Evolutionary conservation across 1,140 invertebrate species (phyloP), one percentile per base, ranked within the genome.

Genomic region (Leptopilina boulardi): DNA sequence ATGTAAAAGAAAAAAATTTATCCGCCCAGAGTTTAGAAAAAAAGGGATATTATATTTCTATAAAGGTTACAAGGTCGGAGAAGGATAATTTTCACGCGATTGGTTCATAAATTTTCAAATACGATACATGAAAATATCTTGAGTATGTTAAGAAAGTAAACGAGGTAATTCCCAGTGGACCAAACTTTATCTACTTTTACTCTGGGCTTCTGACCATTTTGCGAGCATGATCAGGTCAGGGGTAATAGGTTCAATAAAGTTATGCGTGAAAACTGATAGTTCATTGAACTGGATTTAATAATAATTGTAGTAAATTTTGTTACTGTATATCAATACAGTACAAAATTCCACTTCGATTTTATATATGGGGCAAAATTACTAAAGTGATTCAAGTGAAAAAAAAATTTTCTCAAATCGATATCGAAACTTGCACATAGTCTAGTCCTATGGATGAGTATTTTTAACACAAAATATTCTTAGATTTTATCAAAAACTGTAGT

Each of bases 111-210:
- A 59, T 26, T 30, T n/a, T 23, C 30, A 4, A 30, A 23, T 51
- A 23, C 6, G 56, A 30, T 66, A 66, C 26, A 23, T 30, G 34
- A 38, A 15, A 30, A 66, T 30, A 30, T 66, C 56, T 66, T 66
- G 56, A 66, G 56, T 38, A 38, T 66, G 56, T 30, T 30, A 30
- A 66, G 56, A 66, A 30, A 30, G 56, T 66, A 66, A 66, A 66
- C 23, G 13, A 66, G 10, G 8, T 2, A 66, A 26, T 66, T 15
- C 23, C 56, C 56, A 30, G 10, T 34, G 56, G 56, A 15, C 56
- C 13, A 10, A 66, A 30, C 21, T 30, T 66, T 66, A 30, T 66
- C 56, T 11, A 66, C 56, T 26, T 30, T 30, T 15, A n/a, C 13
- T 66, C 9, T 30, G n/a, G n/a, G 21, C 13, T 23, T 66, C 23